A percentile compares a stretch with the other conserved stretches of the same genome.
These are phyloP conservation scores for Drosophila meridiana DNA, from an alignment of 2,888 invertebrate genomes.

Conservation along the genomic window DNA sequence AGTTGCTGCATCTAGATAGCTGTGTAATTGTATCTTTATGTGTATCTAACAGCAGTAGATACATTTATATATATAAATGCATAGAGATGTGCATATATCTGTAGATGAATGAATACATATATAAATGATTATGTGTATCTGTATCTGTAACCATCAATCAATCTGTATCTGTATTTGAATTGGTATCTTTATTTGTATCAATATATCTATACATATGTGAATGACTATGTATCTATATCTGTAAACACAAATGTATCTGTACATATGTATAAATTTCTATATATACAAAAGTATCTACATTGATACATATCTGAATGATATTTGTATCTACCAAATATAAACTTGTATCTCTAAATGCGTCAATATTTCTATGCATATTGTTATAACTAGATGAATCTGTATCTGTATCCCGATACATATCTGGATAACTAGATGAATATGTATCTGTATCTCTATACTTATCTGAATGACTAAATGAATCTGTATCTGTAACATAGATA, in stretches of 20 bases:
- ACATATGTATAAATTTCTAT: too few species aligned
- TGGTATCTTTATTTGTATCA: neutral
- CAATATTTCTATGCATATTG: neutral
- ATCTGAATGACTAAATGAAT: neutral
- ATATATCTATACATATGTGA: neutral
- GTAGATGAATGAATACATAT: neutral
- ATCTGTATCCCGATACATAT: neutral
- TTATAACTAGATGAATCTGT: neutral
- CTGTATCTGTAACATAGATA: neutral
- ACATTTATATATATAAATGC: neutral
- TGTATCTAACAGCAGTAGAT: neutral
- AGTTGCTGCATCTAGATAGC: slow-evolving; percentile 4
- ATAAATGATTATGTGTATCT: neutral
- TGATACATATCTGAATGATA: too few species aligned
- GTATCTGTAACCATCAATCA: neutral
- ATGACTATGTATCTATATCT: too few species aligned
- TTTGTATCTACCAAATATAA: too few species aligned
- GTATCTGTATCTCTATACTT: neutral
- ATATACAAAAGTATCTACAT: too few species aligned
- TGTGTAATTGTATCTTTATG: slow-evolving; percentile 4
- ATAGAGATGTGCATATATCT: neutral
- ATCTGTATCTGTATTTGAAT: neutral
- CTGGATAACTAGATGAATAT: neutral
- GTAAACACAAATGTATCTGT: neutral
- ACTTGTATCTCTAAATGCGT: neutral